Percentiles rank a stretch among this genome's conserved stretches.
These are phyloP conservation scores for Falco cherrug DNA, from an alignment of 2,797 vertebrate species.

Conservation along the genomic window DNA sequence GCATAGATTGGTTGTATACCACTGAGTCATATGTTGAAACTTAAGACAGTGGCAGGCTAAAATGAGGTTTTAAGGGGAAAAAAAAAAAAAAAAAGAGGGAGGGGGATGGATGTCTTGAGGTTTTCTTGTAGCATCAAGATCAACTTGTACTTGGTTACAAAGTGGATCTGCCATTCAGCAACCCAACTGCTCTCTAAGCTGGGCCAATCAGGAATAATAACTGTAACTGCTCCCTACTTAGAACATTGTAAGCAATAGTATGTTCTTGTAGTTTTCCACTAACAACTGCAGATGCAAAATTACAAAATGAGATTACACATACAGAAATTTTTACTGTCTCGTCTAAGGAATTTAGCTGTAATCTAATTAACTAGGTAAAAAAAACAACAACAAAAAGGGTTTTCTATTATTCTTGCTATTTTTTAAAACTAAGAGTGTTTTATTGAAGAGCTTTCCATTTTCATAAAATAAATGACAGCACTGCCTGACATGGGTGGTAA, in stretches of 20 bases:
- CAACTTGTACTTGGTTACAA: background rate
- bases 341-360: background rate
- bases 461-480: background rate
- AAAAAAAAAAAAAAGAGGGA: no score
- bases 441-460: slow-evolving; percentile 2
- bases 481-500: background rate
- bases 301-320: background rate
- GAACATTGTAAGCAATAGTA: background rate
- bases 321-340: background rate
- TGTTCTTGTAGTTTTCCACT: background rate
- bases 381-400: background rate
- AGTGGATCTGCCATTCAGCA: background rate
- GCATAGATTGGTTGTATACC: background rate
- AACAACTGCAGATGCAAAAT: background rate
- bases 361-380: background rate
- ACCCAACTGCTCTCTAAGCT: background rate
- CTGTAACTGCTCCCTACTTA: background rate
- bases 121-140: background rate
- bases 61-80: background rate
- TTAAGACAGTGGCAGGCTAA: background rate
- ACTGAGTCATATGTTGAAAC: background rate
- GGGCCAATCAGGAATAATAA: background rate
- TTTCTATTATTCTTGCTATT: background rate
- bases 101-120: background rate
- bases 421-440: background rate